These are phyloP conservation scores for Naja naja DNA, from an alignment of 2,113 vertebrate species.

Conservation along the genomic window DNA sequence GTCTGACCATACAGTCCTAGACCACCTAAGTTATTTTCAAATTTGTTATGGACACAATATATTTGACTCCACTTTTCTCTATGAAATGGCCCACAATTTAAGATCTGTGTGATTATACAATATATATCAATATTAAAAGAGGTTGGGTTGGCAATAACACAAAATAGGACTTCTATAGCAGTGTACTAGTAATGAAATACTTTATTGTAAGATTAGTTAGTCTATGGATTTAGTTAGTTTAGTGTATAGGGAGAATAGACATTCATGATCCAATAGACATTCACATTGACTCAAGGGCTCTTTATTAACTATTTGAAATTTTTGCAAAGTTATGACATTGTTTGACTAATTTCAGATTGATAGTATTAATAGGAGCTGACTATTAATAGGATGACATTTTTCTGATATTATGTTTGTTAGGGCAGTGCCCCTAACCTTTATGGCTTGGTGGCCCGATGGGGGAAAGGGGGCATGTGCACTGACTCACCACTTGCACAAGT, in stretches of 20 bases:
- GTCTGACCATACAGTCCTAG: neutral
- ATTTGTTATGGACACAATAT: neutral
- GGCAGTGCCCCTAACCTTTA: no score
- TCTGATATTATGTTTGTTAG: neutral
- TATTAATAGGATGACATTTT: neutral
- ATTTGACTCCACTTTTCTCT: neutral
- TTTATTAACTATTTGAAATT: neutral
- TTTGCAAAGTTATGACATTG: neutral
- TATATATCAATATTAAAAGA: neutral
- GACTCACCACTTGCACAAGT: accelerated
- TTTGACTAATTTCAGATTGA: neutral
- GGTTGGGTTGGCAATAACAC: neutral
- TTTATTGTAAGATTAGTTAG: neutral
- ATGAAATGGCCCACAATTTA: neutral
- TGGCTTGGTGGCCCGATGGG: no score
- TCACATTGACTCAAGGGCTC: neutral
- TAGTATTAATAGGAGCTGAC: neutral
- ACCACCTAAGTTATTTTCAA: neutral
- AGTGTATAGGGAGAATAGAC: neutral
- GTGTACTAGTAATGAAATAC: neutral
- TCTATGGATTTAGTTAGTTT: neutral
- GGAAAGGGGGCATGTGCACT: no score
- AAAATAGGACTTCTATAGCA: neutral
- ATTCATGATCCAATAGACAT: neutral
- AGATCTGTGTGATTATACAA: neutral